Conservation (phyloP, 1,140 invertebrate species). For the Matsumurasca onukii region DNA sequence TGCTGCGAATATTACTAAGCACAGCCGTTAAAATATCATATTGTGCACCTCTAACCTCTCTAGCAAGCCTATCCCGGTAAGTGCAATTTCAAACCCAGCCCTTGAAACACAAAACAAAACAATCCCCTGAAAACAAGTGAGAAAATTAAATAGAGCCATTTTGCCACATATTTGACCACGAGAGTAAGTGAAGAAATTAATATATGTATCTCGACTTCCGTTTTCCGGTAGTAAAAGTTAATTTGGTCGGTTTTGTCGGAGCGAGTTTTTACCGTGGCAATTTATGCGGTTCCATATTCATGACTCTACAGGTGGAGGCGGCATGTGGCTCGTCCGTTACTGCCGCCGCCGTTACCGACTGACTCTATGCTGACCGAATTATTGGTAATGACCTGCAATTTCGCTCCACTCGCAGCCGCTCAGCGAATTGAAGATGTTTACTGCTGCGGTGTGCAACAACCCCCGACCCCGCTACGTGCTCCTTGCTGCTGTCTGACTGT, state of each 20-base stretch:
- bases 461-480: too few relatives aligned
- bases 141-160: conserved; percentile 11
- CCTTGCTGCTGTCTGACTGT: too few relatives aligned
- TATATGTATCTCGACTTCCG: conserved; percentile 25
- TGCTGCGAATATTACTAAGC: too few relatives aligned
- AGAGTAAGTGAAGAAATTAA: conserved; percentile 14
- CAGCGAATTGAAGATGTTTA: too few relatives aligned
- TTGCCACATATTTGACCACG: conserved; percentile 14
- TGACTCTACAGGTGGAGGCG: conserved; percentile 7
- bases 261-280: conserved; percentile 14
- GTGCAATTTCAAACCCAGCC: too few relatives aligned
- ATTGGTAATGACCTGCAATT: background rate
- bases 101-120: too few relatives aligned
- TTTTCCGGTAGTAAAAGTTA: conserved; percentile 26
- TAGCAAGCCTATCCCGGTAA: too few relatives aligned
- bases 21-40: too few relatives aligned
- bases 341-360: too few relatives aligned
- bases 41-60: too few relatives aligned
- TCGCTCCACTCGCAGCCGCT: background rate
- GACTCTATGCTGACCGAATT: too few relatives aligned
- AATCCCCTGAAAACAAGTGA: background rate
- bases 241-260: conserved; percentile 23
- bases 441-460: too few relatives aligned
- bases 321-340: conserved; percentile 13
- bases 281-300: conserved; percentile 21